Percentiles rank a stretch among this genome's conserved stretches.
phyloP scores from a whole-genome alignment of 64 coral and sea anemone genomes.

The Montipora sp. region DNA sequence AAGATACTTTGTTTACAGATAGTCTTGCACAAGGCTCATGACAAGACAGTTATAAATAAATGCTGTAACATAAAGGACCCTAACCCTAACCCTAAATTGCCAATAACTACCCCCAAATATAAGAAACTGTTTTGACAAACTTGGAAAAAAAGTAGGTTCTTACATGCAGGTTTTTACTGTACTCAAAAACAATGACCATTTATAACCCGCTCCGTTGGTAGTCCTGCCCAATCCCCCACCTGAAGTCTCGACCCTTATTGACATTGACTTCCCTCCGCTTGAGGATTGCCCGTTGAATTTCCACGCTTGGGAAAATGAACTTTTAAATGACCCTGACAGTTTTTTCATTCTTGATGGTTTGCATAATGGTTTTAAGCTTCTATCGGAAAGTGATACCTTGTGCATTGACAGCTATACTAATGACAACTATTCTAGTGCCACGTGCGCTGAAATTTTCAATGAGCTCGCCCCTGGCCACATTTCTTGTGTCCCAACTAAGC shows the following conservation, averaged over 20 bases:
- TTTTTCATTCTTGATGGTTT: constrained; percentile 16
- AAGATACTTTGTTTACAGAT: too few species aligned
- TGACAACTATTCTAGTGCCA: constrained; percentile 36
- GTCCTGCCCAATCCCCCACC: not conserved
- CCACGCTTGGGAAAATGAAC: constrained; percentile 52
- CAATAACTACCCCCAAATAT: too few species aligned
- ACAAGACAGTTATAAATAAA: too few species aligned
- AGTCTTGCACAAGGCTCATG: too few species aligned
- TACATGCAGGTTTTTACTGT: too few species aligned
- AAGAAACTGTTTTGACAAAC: too few species aligned
- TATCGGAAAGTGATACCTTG: not conserved
- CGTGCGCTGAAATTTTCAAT: not conserved
- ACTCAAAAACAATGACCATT: not conserved
- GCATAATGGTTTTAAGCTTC: constrained; percentile 14
- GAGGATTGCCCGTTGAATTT: constrained; percentile 37
- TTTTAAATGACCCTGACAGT: not conserved
- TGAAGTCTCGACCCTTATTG: not conserved
- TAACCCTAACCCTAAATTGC: too few species aligned
- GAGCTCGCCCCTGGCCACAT: constrained; percentile 7
- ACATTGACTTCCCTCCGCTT: not conserved
- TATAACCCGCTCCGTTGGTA: not conserved
- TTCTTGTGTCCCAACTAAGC: not conserved
- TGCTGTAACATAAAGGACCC: too few species aligned
- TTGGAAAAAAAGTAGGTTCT: too few species aligned
- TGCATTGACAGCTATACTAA: not conserved